phyloP scores from a whole-genome alignment of 2,888 invertebrate species.

The Nemoura dubitans region DNA sequence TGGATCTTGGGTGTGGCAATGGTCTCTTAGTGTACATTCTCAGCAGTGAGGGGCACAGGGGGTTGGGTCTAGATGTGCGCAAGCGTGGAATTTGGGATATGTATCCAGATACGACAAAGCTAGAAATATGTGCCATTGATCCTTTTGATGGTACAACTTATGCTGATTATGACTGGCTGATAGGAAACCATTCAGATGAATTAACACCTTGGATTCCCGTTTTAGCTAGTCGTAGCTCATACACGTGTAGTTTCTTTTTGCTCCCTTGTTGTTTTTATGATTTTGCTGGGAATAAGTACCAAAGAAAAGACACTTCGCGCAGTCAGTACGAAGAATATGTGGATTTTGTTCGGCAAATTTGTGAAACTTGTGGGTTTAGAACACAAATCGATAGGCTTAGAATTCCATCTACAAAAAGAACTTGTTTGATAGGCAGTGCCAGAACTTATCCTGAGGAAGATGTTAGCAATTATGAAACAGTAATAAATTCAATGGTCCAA shows the following conservation, averaged over 20 bases:
- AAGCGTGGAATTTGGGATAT: constrained; percentile 88
- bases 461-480: constrained; percentile 58
- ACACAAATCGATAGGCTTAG: constrained; percentile 83
- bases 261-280: constrained; percentile 96
- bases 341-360: constrained; percentile 70
- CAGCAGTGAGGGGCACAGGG: constrained; percentile 81
- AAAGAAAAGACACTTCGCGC: constrained; percentile 71
- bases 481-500: constrained; percentile 63
- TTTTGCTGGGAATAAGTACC: constrained; percentile 87
- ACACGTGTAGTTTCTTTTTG: constrained; percentile 82
- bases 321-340: constrained; percentile 84
- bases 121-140: constrained; percentile 75
- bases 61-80: constrained; percentile 85
- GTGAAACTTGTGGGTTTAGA: constrained; percentile 76
- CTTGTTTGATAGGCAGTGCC: constrained; percentile 74
- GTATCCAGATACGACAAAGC: constrained; percentile 70
- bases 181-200: constrained; percentile 99
- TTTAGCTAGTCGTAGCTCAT: constrained; percentile 82
- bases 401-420: constrained; percentile 96
- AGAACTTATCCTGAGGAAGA: constrained; percentile 62
- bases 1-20: constrained; percentile 98
- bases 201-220: constrained; percentile 99
- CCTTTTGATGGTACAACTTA: constrained; percentile 75
- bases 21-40: constrained; percentile 91
- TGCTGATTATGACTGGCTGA: constrained; percentile 87